Base-by-base conservation (phyloP, 2,797 vertebrate genomes). In the Syngnathus rostellatus region DNA sequence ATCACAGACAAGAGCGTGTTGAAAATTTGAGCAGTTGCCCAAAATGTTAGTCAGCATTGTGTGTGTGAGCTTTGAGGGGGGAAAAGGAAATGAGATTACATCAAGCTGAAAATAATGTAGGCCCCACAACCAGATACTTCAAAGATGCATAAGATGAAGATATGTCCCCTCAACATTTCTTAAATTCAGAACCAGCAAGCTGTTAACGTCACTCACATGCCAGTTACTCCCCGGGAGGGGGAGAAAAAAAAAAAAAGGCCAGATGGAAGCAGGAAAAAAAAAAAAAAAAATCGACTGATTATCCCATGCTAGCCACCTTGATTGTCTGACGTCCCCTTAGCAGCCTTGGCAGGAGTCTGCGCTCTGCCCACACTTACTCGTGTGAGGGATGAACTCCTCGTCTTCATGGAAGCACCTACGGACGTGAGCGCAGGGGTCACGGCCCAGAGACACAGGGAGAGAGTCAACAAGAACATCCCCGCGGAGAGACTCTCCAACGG, bases 331-430 rank as follows among this genome's bases (percentile, higher is more conserved):
- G 91, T 89, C 64, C 83, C 75, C 84, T 92, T 93, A 83, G 93
- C 92, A 85, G 89, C 63, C 72, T 91, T 93, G 77, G 86, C 59
- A 84, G 88, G 79, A 67, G 88, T 79, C 9, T 89, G 89, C 21
- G 83, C 80, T 89, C 92, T 92, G 87, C 79, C 90, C 84, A 83
- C 90, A 86, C 86, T 90, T 84, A 91, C 89, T 88, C 93, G 93
- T 83, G 77, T 92, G 79, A 97, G 90, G 78, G 94, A 95, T 65
- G 93, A 92, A 81, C 93, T 97, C 89, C 94, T 93, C 87, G 89
- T 94, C 91, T 91, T 93, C 88, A 89, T 70, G 67, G 81, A 69
- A 73, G 64, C 82, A 86, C 90, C 91, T 92, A 87, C 5, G 66
- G 78, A 89, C 80, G 89, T 74, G 82, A 87, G 64, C 89, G 76